Base-by-base conservation (phyloP, 2,888 invertebrate species). In the Drosophila eohydei region DNA sequence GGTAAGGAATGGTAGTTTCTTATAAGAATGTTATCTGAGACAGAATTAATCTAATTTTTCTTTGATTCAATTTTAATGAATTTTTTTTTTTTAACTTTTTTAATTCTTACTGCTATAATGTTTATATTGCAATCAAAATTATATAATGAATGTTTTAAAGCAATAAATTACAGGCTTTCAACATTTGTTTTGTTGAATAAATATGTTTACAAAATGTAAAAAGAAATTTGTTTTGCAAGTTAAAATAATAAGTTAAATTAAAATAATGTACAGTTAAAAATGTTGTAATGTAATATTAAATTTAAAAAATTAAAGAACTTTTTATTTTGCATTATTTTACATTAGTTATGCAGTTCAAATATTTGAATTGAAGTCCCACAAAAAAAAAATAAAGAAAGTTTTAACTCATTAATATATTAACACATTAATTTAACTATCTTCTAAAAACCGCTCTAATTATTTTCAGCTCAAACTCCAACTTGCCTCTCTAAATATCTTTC, bases 161-260 rank as follows among this genome's bases (percentile, higher is more conserved):
- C 40, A 43, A 43, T 43, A 43, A 43, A 43, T 43, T 43, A 43
- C 6, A 7, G 40, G n/a, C n/a, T 40, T n/a, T 43, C 16, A 41
- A 9, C 9, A 43, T 43, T 41, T 16, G 0, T 21, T 5, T 21
- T 43, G 16, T 11, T 43, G 8, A 43, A 43, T 2, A 16, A 43
- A 4, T 43, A 11, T 21, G 1, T 9, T 21, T 21, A 21, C 21
- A 21, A 21, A 21, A 16, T 4, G 16, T n/a, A 40, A 16, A 21
- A 16, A 43, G 2, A n/a, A 8, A 2, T 40, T 2, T n/a, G 1
- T 40, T 40, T 40, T n/a, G 2, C 1, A 21, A 21, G 21, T 21
- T 21, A 21, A 21, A 21, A 21, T 21, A 21, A 21, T 21, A 1
- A 21, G 21, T 21, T 21, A 21, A 21, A 21, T 21, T 21, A 21